Conservation (phyloP, 2,888 invertebrate species). For the Schizaphis graminum region DNA sequence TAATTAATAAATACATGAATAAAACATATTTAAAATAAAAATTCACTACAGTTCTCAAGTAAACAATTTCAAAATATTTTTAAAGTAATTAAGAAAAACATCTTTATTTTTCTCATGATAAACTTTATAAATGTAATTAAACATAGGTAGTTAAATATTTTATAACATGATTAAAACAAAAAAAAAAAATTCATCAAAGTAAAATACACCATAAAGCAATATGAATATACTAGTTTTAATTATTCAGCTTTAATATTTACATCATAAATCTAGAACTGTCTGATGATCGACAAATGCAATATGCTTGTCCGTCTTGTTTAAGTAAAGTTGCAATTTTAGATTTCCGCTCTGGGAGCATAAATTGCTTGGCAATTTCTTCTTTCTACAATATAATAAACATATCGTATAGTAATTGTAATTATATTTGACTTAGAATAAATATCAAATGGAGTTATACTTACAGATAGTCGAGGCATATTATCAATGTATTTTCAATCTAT, state of each 20-base stretch:
- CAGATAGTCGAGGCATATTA: conserved; percentile 51
- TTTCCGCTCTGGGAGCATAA: conserved; percentile 89
- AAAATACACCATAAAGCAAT: background rate
- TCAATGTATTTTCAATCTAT: background rate
- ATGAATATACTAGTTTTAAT: too few species aligned
- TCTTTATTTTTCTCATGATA: background rate
- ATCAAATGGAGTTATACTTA: conserved; percentile 6
- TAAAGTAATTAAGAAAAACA: background rate
- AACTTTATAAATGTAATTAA: background rate
- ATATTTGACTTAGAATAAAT: background rate
- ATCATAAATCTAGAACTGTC: conserved; percentile 98
- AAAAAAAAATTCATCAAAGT: background rate
- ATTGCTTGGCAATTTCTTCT: conserved; percentile 91
- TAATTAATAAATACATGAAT: conserved; percentile 68
- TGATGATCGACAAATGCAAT: conserved; percentile 94
- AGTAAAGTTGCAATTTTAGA: conserved; percentile 89
- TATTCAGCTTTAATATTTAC: conserved; percentile 74
- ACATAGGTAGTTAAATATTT: background rate
- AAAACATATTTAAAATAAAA: background rate
- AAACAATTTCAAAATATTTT: background rate
- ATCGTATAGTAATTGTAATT: background rate
- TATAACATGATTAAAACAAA: background rate
- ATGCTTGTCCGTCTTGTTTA: conserved; percentile 91
- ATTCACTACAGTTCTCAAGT: background rate
- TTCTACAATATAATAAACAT: conserved; percentile 74